Evolutionary conservation across 2,797 vertebrate genomes (phyloP).

Genomic region (Sebastes taczanowskii): DNA sequence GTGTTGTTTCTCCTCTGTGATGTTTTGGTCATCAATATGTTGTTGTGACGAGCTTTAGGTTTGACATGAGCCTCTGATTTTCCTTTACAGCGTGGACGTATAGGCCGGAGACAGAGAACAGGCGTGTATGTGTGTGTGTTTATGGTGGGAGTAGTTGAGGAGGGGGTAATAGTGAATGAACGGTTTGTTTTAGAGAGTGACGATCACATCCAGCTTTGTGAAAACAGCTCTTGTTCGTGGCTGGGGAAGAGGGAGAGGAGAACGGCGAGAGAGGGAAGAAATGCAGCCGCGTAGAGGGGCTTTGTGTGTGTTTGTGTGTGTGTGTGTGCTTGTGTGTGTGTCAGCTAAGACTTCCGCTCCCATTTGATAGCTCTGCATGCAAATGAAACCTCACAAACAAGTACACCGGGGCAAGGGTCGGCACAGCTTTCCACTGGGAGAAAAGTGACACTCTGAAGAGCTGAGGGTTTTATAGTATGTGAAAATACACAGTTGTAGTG

Average conservation of each 20-base stretch:
- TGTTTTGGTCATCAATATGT: background rate
- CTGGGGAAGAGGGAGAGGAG: slow-evolving; percentile 56
- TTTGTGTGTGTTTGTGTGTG: slow-evolving; percentile 11
- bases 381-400: slow-evolving; percentile 82
- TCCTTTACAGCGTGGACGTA: slow-evolving; percentile 9
- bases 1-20: background rate
- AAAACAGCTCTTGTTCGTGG: slow-evolving; percentile 80
- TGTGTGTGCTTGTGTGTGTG: slow-evolving; percentile 30
- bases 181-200: slow-evolving; percentile 78
- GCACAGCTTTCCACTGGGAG: slow-evolving; percentile 61
- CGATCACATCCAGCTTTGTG: slow-evolving; percentile 76
- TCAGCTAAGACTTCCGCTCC: slow-evolving; percentile 74
- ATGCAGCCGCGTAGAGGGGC: slow-evolving; percentile 33
- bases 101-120: slow-evolving; percentile 38
- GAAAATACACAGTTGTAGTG: slow-evolving; percentile 26
- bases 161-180: slow-evolving; percentile 64
- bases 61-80: slow-evolving; percentile 29
- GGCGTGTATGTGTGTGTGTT: slow-evolving; percentile 44
- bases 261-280: slow-evolving; percentile 54
- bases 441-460: slow-evolving; percentile 47
- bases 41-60: background rate
- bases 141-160: slow-evolving; percentile 52
- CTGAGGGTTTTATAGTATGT: slow-evolving; percentile 26
- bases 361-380: slow-evolving; percentile 74
- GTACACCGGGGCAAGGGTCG: slow-evolving; percentile 75